phyloP scores from a whole-genome alignment of 2,797 vertebrate genomes.

The Xenops minutus region DNA sequence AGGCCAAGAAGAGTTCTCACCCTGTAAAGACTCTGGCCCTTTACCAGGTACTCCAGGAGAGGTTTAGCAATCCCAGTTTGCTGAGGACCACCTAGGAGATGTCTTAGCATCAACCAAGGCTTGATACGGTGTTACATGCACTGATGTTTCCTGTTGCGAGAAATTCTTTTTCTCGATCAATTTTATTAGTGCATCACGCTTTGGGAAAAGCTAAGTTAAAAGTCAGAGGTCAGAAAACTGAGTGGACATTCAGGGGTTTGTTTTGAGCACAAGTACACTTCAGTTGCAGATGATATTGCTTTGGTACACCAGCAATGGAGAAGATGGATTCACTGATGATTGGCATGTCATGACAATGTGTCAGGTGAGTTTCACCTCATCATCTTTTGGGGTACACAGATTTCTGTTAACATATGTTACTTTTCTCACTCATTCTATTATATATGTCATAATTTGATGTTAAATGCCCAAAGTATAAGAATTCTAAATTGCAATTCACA shows the following conservation, averaged over 20 bases:
- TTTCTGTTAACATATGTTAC: not conserved
- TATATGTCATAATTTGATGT: not conserved
- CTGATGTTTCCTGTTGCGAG: not conserved
- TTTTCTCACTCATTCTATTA: not conserved
- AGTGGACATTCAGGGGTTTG: not conserved
- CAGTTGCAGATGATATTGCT: not conserved
- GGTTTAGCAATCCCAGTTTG: not conserved
- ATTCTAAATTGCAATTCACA: not conserved
- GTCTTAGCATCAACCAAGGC: not conserved
- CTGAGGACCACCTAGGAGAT: not conserved
- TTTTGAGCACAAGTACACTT: not conserved
- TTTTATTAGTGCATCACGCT: not conserved
- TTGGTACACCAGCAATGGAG: not conserved
- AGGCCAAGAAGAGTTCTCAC: not conserved
- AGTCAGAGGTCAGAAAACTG: not conserved
- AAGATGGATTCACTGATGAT: not conserved
- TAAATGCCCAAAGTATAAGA: not conserved
- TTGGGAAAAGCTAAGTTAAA: not conserved
- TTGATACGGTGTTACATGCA: not conserved
- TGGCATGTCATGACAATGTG: fast-evolving
- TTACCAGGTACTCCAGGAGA: not conserved
- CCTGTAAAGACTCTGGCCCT: not conserved
- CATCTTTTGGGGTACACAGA: not conserved
- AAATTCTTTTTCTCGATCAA: not conserved
- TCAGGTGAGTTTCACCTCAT: not conserved